Evolutionary conservation across 2,797 vertebrate species (phyloP).

Genomic region (Pseudotriccus pelzelni): DNA sequence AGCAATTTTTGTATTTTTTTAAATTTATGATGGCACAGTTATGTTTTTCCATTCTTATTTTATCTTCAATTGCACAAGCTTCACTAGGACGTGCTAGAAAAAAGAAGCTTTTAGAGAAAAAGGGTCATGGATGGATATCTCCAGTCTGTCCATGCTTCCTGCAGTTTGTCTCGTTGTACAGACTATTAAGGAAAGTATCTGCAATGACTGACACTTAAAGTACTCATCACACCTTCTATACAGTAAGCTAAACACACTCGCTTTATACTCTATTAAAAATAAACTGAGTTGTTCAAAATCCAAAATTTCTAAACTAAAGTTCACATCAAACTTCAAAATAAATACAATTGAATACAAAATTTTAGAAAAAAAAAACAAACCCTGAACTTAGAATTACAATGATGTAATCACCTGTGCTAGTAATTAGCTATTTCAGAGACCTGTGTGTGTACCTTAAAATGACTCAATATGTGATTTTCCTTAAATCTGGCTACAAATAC

Average conservation of each 20-base stretch:
- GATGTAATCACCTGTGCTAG: not conserved
- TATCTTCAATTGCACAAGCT: not conserved
- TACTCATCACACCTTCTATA: not conserved
- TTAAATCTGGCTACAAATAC: not conserved
- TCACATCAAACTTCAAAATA: conserved; percentile 34
- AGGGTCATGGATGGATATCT: not conserved
- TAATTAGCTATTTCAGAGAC: not conserved
- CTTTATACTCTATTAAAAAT: not conserved
- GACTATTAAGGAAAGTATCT: not conserved
- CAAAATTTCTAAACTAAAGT: not conserved
- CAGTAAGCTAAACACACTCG: not conserved
- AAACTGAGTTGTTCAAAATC: not conserved
- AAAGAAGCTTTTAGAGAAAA: not conserved
- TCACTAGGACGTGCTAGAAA: not conserved
- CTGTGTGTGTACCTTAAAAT: not conserved
- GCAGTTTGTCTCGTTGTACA: not conserved
- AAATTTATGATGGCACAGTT: not conserved
- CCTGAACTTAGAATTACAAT: not conserved
- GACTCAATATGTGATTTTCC: not conserved
- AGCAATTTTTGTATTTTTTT: not conserved
- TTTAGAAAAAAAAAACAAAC: fast-evolving
- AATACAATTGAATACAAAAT: conserved; percentile 39
- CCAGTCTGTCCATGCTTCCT: not conserved
- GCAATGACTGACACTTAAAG: not conserved
- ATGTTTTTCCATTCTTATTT: not conserved